Evolutionary conservation across 2,888 invertebrate genomes (phyloP).

Genomic region (Acleris laterana): DNA sequence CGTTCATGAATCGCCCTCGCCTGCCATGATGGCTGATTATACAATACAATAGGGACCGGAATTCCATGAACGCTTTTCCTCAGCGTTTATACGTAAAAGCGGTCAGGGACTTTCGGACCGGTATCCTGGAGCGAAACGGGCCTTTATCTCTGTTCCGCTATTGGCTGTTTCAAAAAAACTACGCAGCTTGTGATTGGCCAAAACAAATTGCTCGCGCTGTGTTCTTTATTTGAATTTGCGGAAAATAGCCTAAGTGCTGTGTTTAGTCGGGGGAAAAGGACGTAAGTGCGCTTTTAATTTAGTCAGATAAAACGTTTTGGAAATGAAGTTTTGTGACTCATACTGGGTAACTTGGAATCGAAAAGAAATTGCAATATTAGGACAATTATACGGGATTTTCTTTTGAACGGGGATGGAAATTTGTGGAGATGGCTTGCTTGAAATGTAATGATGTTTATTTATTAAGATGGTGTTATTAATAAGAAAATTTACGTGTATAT

Average conservation of each 20-base stretch:
- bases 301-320: conserved; percentile 45
- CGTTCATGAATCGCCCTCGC: conserved; percentile 74
- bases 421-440: conserved; percentile 9
- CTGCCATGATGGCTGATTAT: conserved; percentile 84
- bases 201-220: conserved; percentile 82
- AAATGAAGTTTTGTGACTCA: conserved; percentile 37
- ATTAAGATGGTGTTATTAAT: background rate
- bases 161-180: conserved; percentile 81
- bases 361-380: conserved; percentile 68
- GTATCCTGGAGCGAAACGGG: conserved; percentile 63
- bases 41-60: conserved; percentile 76
- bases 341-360: conserved; percentile 44
- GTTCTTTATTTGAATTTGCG: conserved; percentile 69
- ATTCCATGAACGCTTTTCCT: conserved; percentile 68
- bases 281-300: conserved; percentile 45
- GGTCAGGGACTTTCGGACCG: conserved; percentile 61
- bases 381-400: conserved; percentile 67
- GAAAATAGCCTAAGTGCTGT: conserved; percentile 64
- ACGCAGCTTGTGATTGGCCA: conserved; percentile 80
- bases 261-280: conserved; percentile 46
- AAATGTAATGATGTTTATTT: no score
- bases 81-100: conserved; percentile 51
- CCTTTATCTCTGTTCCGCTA: conserved; percentile 78
- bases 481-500: no score
- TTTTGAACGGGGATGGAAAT: conserved; percentile 45